phyloP scores from a whole-genome alignment of 2,888 invertebrate genomes.

The Gisinianus flammeolus region DNA sequence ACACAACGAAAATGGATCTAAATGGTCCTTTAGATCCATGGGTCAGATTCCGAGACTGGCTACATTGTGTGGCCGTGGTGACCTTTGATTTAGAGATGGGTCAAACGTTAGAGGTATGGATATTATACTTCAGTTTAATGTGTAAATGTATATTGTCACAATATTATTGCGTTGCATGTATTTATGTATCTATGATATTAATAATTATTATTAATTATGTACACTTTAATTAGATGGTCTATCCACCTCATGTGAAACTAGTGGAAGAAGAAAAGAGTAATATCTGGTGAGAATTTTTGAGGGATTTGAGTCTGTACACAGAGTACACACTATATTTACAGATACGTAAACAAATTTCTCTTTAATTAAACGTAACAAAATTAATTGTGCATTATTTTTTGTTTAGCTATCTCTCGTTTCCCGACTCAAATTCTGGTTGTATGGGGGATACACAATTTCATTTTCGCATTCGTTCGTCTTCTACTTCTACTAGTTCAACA shows the following conservation, averaged over 20 bases:
- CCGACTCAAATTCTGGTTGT: conserved; percentile 98
- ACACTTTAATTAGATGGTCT: conserved; percentile 70
- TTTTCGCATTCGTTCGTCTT: conserved; percentile 80
- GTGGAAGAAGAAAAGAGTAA: conserved; percentile 87
- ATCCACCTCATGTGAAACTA: conserved; percentile 77
- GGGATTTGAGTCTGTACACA: too few relatives aligned
- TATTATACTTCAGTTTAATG: neutral
- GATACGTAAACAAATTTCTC: too few relatives aligned
- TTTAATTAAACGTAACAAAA: too few relatives aligned
- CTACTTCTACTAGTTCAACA: conserved; percentile 61
- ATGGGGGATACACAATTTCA: conserved; percentile 99
- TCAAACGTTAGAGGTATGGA: conserved; percentile 87
- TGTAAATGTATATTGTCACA: conserved; percentile 7
- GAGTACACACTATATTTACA: too few relatives aligned
- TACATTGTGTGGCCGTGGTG: conserved; percentile 96
- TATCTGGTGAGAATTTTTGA: too few relatives aligned
- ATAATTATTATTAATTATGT: neutral
- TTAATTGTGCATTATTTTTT: too few relatives aligned
- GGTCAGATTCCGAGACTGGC: conserved; percentile 87
- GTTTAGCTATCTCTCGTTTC: conserved; percentile 91
- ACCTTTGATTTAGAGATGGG: conserved; percentile 98
- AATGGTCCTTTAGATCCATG: conserved; percentile 64
- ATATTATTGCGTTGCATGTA: too few relatives aligned
- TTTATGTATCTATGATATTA: conserved; percentile 22
- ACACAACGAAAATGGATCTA: too few relatives aligned